Evolutionary conservation across 2,888 invertebrate genomes (phyloP), one percentile per base, ranked within the genome.

Genomic region (Phaedon cochleariae): DNA sequence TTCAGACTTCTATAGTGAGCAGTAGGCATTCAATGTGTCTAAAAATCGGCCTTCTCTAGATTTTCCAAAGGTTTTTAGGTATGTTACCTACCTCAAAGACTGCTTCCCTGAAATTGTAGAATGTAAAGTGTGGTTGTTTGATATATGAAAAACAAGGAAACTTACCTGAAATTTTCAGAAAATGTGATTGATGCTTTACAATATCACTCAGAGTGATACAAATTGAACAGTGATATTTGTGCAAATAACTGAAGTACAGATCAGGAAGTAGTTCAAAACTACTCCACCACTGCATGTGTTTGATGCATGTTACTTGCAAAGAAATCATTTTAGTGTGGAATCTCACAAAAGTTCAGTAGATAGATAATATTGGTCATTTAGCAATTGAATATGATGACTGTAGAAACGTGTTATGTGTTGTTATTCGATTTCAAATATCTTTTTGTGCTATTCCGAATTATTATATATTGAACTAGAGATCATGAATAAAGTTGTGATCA

Each of bases 141-240:
- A 46, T 46, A 22, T 61, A 70, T 62, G 62, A 64, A 67, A 54
- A 45, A 62, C 59, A 63, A 65, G 70, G 67, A 72, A 70, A 70
- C 68, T 72, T 65, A 65, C 69, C 65, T 68, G 69, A 73, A 73
- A 71, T 71, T 69, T 70, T 69, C 57, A 69, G 68, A 70, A 62
- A 70, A 67, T 77, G 75, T 75, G 78, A 79, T 78, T 75, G 68
- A 74, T 76, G 77, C 76, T 79, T 78, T 77, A 77, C 70, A 65
- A 69, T 75, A 71, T 73, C 71, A 67, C 65, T 67, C 15, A 22
- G 60, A 70, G 72, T 72, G 68, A 70, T 73, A 55, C n/a, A 53
- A 64, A 60, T 55, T 49, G 45, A 51, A 26, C 53, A 62, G 69
- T 70, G 70, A 75, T 72, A 74, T 55, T 62, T 61, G 65, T 65